Conservation (phyloP, 2,113 vertebrate species). For the Gasterosteus aculeatus region DNA sequence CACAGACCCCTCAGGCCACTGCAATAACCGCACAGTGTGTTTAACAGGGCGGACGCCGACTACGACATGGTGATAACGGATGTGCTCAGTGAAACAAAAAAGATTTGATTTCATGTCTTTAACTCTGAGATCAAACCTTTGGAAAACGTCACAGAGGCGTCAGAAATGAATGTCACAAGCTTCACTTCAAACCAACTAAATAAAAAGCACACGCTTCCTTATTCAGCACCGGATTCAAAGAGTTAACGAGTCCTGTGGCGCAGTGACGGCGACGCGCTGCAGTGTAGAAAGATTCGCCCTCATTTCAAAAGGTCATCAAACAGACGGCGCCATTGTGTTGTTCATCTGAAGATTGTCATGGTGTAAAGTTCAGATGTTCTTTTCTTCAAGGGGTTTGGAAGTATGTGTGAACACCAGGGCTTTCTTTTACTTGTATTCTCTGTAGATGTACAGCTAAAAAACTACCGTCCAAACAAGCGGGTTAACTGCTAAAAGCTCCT, state of each 20-base stretch:
- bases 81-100: not conserved
- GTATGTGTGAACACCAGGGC: not conserved
- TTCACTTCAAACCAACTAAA: not conserved
- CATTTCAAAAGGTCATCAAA: not conserved
- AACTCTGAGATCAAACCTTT: not conserved
- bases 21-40: not conserved
- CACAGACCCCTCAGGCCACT: not conserved
- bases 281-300: not conserved
- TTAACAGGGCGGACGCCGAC: not conserved
- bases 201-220: not conserved
- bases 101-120: not conserved
- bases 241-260: not conserved
- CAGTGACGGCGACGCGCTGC: too few species aligned
- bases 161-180: not conserved
- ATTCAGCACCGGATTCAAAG: not conserved
- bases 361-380: not conserved
- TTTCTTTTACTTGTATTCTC: not conserved
- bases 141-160: not conserved
- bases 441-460: not conserved
- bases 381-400: not conserved
- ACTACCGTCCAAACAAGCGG: not conserved
- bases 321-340: too few species aligned
- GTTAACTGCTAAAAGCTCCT: not conserved
- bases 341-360: not conserved
- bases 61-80: not conserved